A percentile compares a stretch with the other conserved stretches of the same genome.
These are phyloP conservation scores for Amaurobius ferox DNA, from an alignment of 2,888 invertebrate genomes.

Conservation along the genomic window DNA sequence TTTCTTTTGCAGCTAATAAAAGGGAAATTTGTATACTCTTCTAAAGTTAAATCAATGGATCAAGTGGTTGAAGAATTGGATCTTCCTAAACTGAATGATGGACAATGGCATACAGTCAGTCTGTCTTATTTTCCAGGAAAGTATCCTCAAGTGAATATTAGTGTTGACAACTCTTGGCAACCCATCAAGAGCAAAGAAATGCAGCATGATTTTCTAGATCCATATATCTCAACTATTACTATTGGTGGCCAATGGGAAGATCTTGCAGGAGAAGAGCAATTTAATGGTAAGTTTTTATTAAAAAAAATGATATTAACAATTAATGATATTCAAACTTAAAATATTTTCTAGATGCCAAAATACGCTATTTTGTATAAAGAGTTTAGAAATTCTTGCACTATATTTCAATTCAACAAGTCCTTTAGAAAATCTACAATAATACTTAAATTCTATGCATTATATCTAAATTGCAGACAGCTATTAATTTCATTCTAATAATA, in stretches of 20 bases:
- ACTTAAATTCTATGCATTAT: no score
- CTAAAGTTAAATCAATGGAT: constrained; percentile 83
- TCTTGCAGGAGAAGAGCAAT: constrained; percentile 57
- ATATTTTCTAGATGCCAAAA: no score
- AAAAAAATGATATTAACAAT: no score
- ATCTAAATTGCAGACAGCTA: no score
- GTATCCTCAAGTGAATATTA: constrained; percentile 86
- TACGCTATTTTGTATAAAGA: no score
- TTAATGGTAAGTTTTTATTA: constrained; percentile 50
- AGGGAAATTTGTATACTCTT: constrained; percentile 88
- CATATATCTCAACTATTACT: constrained; percentile 88
- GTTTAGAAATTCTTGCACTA: no score
- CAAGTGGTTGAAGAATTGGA: constrained; percentile 85
- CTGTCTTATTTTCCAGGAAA: constrained; percentile 80
- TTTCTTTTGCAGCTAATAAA: constrained; percentile 80
- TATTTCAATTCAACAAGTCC: no score
- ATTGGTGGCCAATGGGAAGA: constrained; percentile 81
- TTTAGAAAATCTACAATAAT: no score
- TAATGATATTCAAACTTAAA: no score
- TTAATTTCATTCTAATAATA: no score
- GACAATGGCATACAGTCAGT: constrained; percentile 92
- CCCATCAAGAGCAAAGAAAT: constrained; percentile 78
- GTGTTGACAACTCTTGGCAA: constrained; percentile 78
- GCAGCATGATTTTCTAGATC: constrained; percentile 93
- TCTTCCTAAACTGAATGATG: constrained; percentile 83